Evolutionary conservation across 2,797 vertebrate genomes (phyloP), one percentile per base, ranked within the genome.

Genomic region (Valencia hispanica): DNA sequence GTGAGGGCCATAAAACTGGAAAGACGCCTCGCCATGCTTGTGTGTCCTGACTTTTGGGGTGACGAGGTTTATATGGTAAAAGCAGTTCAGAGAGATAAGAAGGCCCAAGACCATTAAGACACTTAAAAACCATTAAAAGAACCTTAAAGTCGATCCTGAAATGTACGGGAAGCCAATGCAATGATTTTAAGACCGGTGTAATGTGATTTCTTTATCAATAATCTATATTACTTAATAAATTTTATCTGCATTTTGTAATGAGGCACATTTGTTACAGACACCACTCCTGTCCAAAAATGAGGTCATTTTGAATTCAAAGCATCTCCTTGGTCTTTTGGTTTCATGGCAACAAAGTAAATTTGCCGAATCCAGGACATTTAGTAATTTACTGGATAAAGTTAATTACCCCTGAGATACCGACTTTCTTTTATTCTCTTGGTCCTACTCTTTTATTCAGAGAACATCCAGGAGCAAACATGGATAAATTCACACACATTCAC

Each of bases 331-430:
- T 14, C 30, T 22, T 72, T 25, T 53, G 32, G 18, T 73, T 81
- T 43, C 39, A 68, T 32, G 63, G 27, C 76, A 50, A 47, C 41
- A 30, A 32, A 74, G 50, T 27, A 70, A 61, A 71, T 27, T n/a
- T 74, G 32, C 59, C 36, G 18, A 74, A 71, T 77, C 20, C 3
- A 70, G 25, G 51, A 25, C 12, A 39, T 55, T 77, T 34, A 61
- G 34, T 70, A 69, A 63, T 43, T 59, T 47, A 36, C 14, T 63
- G 22, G 43, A 8, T 45, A 34, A n/a, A 66, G 22, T 63, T 51
- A 72, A 43, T 69, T n/a, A 63, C 34, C 18, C 34, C 45, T 32
- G 61, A 69, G 51, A 45, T 17, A 48, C n/a, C 27, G 22, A 36
- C 51, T 43, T 78, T 48, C n/a, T 22, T 39, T 71, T 43, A 34